These are phyloP conservation scores for Cataglyphis hispanica DNA, from an alignment of 1,140 invertebrate genomes.

Conservation along the genomic window DNA sequence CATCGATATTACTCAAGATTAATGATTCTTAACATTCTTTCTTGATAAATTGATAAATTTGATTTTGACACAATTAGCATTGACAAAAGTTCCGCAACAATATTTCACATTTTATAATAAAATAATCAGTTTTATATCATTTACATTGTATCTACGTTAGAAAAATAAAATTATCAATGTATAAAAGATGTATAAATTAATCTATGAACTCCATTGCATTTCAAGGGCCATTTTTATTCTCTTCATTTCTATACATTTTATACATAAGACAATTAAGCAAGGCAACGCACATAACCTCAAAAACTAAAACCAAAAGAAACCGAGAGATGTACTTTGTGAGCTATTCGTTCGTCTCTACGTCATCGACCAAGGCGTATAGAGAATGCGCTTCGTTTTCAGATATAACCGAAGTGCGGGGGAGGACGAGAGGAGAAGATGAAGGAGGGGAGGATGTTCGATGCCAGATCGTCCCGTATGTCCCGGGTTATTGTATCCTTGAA, in stretches of 20 bases:
- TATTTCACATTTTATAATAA: too few relatives aligned
- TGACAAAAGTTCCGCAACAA: too few relatives aligned
- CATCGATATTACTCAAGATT: background rate
- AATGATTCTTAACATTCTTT: too few relatives aligned
- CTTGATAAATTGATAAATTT: too few relatives aligned
- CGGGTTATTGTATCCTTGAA: slow-evolving; percentile 49
- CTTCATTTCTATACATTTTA: background rate
- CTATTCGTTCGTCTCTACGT: background rate
- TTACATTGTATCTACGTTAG: too few relatives aligned
- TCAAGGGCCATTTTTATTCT: background rate
- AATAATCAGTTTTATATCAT: too few relatives aligned
- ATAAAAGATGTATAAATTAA: background rate
- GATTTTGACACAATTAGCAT: too few relatives aligned
- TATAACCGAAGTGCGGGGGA: background rate
- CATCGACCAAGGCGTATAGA: background rate
- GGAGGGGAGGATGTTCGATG: background rate
- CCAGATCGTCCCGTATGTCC: slow-evolving; percentile 9
- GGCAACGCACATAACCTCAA: background rate
- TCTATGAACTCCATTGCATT: too few relatives aligned
- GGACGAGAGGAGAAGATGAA: background rate
- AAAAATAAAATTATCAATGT: too few relatives aligned
- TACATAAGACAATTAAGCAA: background rate
- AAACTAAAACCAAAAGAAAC: background rate
- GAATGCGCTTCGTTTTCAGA: background rate
- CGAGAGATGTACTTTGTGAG: too few relatives aligned